Percentiles rank a stretch among this genome's conserved stretches.
phyloP scores from a whole-genome alignment of 2,113 vertebrate species.

The Leucopsar rothschildi region DNA sequence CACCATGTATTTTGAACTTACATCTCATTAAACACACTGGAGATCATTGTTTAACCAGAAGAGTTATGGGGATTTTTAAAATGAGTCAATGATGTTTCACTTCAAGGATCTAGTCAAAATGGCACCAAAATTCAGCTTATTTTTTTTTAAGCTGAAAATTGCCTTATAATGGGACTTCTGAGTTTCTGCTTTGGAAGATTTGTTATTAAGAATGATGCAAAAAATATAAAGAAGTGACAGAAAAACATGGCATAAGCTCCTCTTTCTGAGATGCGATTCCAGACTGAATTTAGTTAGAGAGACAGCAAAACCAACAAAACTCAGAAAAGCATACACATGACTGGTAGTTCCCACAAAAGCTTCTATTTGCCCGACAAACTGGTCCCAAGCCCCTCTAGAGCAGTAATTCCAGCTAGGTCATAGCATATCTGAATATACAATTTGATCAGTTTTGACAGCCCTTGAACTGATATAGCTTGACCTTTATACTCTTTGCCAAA shows the following conservation, averaged over 20 bases:
- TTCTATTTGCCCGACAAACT: not conserved
- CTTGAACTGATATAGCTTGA: slow-evolving; percentile 67
- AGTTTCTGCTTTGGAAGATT: not conserved
- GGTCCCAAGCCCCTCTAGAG: not conserved
- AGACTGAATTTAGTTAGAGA: not conserved
- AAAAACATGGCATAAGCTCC: not conserved
- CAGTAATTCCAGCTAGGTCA: slow-evolving; percentile 61
- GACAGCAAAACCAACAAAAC: not conserved
- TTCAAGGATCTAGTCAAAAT: not conserved
- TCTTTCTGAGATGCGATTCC: not conserved
- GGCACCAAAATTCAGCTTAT: not conserved
- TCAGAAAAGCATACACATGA: not conserved
- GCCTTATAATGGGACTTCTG: not conserved
- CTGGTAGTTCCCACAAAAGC: not conserved
- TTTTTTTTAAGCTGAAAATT: not conserved
- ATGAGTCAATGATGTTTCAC: not conserved
- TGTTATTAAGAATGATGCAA: not conserved
- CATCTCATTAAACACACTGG: not conserved
- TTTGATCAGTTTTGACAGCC: slow-evolving; percentile 61
- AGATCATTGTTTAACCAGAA: not conserved
- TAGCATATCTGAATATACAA: slow-evolving; percentile 69
- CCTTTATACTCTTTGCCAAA: slow-evolving; percentile 69
- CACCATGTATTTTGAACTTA: not conserved
- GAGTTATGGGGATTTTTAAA: not conserved
- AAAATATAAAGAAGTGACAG: not conserved